Evolutionary conservation across 2,888 invertebrate genomes (phyloP), one percentile per base, ranked within the genome.

Genomic region (Ochropleura plecta): DNA sequence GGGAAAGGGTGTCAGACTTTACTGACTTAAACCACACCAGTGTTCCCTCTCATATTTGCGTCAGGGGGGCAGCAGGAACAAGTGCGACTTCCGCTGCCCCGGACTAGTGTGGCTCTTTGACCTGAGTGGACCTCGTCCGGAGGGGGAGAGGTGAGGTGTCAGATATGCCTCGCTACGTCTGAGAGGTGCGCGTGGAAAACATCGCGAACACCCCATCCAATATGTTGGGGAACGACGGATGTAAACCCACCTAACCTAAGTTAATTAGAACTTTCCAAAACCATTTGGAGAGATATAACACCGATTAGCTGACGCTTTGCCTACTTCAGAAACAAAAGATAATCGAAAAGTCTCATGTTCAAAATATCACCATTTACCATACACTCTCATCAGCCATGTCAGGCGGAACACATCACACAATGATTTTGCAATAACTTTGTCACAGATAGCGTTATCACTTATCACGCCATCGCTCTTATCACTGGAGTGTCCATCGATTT

Each of bases 391-490:
- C 44, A 30, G n/a, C 5, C 55, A 46, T 84, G 79, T 75, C 73
- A 67, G 78, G 78, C 86, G 86, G 87, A 49, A 57, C 18, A 77
- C 66, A 71, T 86, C 87, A 86, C 76, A 78, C 72, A 78, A 68
- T 78, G 62, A 68, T 77, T 81, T 83, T 78, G 86, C 86, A 82
- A 88, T 88, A 88, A 83, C 72, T 86, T 83, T 88, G 82, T 86
- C 78, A 83, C 72, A 70, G 85, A 82, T 89, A 84, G 76, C 65
- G 73, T 20, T 83, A 83, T 85, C 83, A 78, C 20, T 40, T 83
- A 83, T 85, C 83, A 78, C n/a, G 73, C 84, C 87, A 90, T 88
- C 82, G 63, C 30, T 42, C 12, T 83, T 84, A 88, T 89, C 88
- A 70, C 68, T 84, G 63, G 76, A 88, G 88, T 85, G 82, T 82